Evolutionary conservation across 2,797 vertebrate genomes (phyloP).

Genomic region (Nannoperca obscura): DNA sequence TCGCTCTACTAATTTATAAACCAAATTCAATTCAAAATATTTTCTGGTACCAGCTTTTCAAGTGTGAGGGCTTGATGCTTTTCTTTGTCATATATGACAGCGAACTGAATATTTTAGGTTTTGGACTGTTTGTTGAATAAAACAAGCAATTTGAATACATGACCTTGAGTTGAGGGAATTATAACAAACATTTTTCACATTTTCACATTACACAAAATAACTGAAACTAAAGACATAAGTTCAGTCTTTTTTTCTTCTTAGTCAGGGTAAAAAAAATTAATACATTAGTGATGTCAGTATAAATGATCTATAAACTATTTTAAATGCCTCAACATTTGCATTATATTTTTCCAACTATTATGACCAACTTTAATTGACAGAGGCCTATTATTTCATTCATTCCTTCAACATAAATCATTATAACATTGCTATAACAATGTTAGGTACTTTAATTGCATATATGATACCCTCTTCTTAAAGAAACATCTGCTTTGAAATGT

Average conservation of each 20-base stretch:
- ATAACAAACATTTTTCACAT: not conserved
- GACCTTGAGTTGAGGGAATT: not conserved
- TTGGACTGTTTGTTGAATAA: not conserved
- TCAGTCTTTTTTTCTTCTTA: not conserved
- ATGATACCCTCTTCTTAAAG: not conserved
- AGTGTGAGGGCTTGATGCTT: not conserved
- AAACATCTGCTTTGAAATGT: slow-evolving; percentile 3
- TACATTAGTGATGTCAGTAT: not conserved
- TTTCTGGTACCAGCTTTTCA: not conserved
- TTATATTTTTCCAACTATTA: not conserved
- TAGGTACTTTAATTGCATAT: not conserved
- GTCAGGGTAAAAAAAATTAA: not conserved
- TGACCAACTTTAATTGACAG: not conserved
- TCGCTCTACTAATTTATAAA: not conserved
- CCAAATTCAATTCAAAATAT: not conserved
- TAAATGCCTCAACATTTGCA: not conserved
- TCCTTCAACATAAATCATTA: not conserved
- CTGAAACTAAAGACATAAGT: not conserved
- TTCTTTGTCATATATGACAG: not conserved
- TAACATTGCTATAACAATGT: not conserved
- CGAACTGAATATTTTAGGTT: not conserved
- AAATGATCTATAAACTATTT: not conserved
- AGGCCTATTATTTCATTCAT: not conserved
- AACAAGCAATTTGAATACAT: not conserved
- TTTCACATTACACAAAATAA: not conserved